phyloP scores from a whole-genome alignment of 2,888 invertebrate species.

The Tortricodes alternella region DNA sequence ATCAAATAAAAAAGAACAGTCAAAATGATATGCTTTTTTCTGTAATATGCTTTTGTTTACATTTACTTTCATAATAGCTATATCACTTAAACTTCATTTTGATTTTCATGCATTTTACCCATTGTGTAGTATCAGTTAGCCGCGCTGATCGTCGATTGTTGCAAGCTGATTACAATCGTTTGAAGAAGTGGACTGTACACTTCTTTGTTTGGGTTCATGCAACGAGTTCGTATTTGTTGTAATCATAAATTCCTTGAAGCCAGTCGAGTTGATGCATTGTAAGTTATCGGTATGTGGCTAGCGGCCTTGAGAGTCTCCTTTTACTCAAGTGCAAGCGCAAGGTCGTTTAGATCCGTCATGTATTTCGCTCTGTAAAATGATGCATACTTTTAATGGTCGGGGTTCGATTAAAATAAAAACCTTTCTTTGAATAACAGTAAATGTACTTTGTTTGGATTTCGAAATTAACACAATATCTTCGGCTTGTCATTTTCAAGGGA shows the following conservation, averaged over 20 bases:
- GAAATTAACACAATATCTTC: no score
- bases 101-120: no score
- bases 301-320: constrained; percentile 12
- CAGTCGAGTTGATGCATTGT: background rate
- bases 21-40: no score
- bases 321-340: constrained; percentile 18
- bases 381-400: no score
- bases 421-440: no score
- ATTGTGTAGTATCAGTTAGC: background rate
- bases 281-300: constrained; percentile 3
- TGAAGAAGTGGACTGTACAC: background rate
- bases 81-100: no score
- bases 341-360: background rate
- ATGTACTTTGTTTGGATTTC: no score
- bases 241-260: background rate
- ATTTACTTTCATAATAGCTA: no score
- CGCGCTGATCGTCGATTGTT: background rate
- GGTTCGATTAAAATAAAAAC: no score
- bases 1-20: no score
- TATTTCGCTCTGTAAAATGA: background rate
- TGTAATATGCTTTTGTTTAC: no score
- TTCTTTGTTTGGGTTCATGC: constrained; percentile 2
- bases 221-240: background rate
- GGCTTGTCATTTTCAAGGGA: no score
- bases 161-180: background rate